These are phyloP conservation scores for Odocoileus hemionus DNA, from an alignment of 2,113 vertebrate genomes.

Conservation along the genomic window DNA sequence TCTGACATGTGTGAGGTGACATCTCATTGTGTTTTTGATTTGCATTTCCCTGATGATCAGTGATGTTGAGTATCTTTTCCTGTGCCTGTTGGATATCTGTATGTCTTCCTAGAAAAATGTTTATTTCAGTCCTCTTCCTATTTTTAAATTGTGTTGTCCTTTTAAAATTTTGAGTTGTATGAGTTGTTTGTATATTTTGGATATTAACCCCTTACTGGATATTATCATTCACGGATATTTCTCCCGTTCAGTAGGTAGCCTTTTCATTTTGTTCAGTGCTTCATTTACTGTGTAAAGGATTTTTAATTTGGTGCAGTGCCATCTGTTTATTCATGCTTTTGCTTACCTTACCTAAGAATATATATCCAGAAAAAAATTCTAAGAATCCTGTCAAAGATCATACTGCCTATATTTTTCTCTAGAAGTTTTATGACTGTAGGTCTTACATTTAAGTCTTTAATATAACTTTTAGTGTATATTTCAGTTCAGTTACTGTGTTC, in stretches of 20 bases:
- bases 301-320: not conserved
- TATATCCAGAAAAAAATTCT: not conserved
- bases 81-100: no score
- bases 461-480: not conserved
- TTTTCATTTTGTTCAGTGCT: not conserved
- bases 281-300: not conserved
- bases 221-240: not conserved
- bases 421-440: not conserved
- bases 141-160: not conserved
- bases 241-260: not conserved
- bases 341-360: not conserved
- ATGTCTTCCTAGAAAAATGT: not conserved
- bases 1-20: not conserved
- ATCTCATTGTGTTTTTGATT: not conserved
- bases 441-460: not conserved
- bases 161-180: not conserved
- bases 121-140: not conserved
- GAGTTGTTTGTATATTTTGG: not conserved
- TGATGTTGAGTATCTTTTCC: no score
- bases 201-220: not conserved
- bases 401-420: not conserved
- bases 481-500: not conserved
- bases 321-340: not conserved
- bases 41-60: not conserved
- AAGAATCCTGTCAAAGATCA: not conserved